Evolutionary conservation across 2,888 invertebrate species (phyloP), one percentile per base, ranked within the genome.

Genomic region (Tipula confusa): DNA sequence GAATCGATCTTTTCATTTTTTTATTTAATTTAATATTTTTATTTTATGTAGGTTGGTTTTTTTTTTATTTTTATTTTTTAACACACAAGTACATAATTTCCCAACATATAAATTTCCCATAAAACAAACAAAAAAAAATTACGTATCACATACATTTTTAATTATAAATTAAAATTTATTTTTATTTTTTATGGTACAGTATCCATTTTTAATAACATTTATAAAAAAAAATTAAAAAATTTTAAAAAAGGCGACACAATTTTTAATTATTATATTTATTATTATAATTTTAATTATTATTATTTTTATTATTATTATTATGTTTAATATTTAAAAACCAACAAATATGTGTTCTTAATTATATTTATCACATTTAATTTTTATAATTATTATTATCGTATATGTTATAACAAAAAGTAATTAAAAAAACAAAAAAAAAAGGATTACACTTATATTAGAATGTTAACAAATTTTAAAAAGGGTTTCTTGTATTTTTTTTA

Each of bases 1-100:
- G 64, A 64, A 64, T 64, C 64, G 64, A 64, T 64, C 64, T 64
- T 64, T 64, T 64, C n/a, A n/a, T n/a, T n/a, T n/a, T n/a, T n/a
- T n/a, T n/a, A n/a, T n/a, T n/a, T n/a, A n/a, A n/a, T n/a, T n/a
- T n/a, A n/a, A n/a, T n/a, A n/a, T n/a, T 64, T 43, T 43, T 43
- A 24, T 24, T 7, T 64, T 64, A 9, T 64, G 64, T 64, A 64
- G 64, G 64, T 64, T 24, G 64, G 64, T 64, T 24, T 64, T 64
- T n/a, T n/a, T n/a, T n/a, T n/a, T n/a, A n/a, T n/a, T n/a, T n/a
- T n/a, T n/a, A n/a, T n/a, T n/a, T n/a, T n/a, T 64, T 64, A 24
- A 64, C 64, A 64, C 64, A 64, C 64, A 64, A 64, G 64, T 64
- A 64, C 64, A 64, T 64, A 64, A 64, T 64, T 64, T 64, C 64